Conservation (phyloP, 2,888 invertebrate genomes). For the Amphiduros pacificus region DNA sequence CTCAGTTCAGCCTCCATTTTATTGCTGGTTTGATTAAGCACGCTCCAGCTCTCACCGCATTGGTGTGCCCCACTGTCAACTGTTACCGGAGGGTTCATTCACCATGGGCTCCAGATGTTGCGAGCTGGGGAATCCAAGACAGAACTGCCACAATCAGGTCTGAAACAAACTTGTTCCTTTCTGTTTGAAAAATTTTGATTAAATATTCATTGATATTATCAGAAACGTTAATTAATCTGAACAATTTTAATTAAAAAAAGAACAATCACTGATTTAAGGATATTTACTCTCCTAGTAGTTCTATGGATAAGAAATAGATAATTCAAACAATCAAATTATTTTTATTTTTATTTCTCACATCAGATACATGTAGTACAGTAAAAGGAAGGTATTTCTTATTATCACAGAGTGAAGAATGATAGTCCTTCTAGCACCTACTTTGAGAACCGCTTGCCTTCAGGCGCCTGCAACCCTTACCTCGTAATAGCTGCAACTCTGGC, state of each 20-base stretch:
- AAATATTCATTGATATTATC: no score
- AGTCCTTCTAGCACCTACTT: conserved; percentile 17
- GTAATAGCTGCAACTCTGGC: conserved; percentile 27
- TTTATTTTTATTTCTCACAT: no score
- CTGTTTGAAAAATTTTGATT: no score
- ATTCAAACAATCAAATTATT: no score
- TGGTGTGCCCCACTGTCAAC: conserved; percentile 26
- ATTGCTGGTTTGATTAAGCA: conserved; percentile 27
- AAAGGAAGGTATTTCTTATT: no score
- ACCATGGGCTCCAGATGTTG: conserved; percentile 2
- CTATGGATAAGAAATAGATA: no score
- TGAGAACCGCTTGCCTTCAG: conserved; percentile 24
- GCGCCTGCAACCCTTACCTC: conserved; percentile 28
- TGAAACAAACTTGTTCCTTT: no score
- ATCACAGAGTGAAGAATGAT: conserved; percentile 19
- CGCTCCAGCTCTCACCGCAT: conserved; percentile 20
- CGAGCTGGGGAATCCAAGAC: conserved; percentile 22
- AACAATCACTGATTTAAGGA: no score
- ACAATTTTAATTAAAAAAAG: no score
- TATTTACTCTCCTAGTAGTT: no score
- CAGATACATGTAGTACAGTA: no score
- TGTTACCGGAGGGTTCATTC: conserved; percentile 26
- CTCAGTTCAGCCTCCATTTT: conserved; percentile 13
- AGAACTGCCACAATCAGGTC: conserved; percentile 7
- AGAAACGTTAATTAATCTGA: no score